Evolutionary conservation across 1,140 invertebrate genomes (phyloP).

Genomic region (Nilaparvata lugens): DNA sequence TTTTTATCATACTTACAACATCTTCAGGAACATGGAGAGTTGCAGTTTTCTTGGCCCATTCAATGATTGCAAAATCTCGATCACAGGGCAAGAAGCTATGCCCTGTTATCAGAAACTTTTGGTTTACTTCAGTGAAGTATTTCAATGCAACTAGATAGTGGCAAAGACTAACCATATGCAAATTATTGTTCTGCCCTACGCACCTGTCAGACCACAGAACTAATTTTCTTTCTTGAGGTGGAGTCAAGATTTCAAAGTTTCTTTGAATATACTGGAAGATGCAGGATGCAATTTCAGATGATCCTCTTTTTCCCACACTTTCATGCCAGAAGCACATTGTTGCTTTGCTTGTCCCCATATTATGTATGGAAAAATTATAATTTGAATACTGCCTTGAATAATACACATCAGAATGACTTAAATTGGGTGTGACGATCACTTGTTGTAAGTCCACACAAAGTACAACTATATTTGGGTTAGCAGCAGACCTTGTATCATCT

Average conservation of each 20-base stretch:
- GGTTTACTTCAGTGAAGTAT: constrained; percentile 19
- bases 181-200: constrained; percentile 25
- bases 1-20: background rate
- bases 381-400: constrained; percentile 11
- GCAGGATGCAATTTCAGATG: constrained; percentile 19
- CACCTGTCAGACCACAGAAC: constrained; percentile 25
- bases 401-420: constrained; percentile 12
- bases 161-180: constrained; percentile 8
- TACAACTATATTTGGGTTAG: background rate
- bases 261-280: constrained; percentile 16
- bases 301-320: constrained; percentile 15
- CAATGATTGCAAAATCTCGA: constrained; percentile 21
- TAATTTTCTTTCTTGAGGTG: constrained; percentile 16
- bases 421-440: background rate
- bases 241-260: constrained; percentile 11
- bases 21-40: constrained; percentile 10
- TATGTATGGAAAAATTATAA: constrained; percentile 20
- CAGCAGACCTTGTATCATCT: background rate
- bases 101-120: constrained; percentile 20
- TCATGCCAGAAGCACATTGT: constrained; percentile 22
- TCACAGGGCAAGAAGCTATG: constrained; percentile 23
- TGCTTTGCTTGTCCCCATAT: constrained; percentile 8
- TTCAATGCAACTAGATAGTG: constrained; percentile 8
- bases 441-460: constrained; percentile 12
- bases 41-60: constrained; percentile 16